A percentile compares a stretch with the other conserved stretches of the same genome.
phyloP scores from a whole-genome alignment of 2,797 vertebrate species.

The Chanos chanos region DNA sequence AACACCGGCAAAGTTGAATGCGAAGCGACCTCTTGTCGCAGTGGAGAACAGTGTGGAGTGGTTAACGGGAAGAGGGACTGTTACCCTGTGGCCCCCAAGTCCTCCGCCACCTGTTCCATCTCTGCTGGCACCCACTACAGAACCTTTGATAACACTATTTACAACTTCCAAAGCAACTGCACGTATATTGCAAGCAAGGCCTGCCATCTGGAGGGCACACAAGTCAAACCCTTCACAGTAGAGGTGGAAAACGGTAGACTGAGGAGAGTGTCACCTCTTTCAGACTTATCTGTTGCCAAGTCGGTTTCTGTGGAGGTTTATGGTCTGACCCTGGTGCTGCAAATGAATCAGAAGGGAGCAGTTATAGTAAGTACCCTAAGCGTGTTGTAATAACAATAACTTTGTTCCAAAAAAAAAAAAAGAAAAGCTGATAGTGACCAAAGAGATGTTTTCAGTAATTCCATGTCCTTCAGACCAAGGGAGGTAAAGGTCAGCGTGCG shows the following conservation, averaged over 20 bases:
- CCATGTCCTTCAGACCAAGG: neutral
- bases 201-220: conserved; percentile 17
- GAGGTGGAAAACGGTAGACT: conserved; percentile 30
- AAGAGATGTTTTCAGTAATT: neutral
- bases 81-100: conserved; percentile 47
- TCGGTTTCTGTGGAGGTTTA: conserved; percentile 21
- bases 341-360: conserved; percentile 19
- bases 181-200: conserved; percentile 49
- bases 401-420: neutral
- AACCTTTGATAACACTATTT: conserved; percentile 61
- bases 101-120: conserved; percentile 49
- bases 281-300: conserved; percentile 34
- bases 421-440: neutral
- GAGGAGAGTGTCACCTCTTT: conserved; percentile 7
- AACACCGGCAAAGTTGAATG: conserved; percentile 47
- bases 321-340: conserved; percentile 3
- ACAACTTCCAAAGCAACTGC: conserved; percentile 68
- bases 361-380: neutral
- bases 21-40: conserved; percentile 43
- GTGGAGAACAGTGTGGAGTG: conserved; percentile 50
- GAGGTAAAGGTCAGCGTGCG: no score
- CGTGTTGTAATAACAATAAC: neutral
- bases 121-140: conserved; percentile 62
- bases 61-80: conserved; percentile 57
- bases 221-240: conserved; percentile 24